phyloP scores from a whole-genome alignment of 2,888 invertebrate genomes.

The Abscondita cerata region DNA sequence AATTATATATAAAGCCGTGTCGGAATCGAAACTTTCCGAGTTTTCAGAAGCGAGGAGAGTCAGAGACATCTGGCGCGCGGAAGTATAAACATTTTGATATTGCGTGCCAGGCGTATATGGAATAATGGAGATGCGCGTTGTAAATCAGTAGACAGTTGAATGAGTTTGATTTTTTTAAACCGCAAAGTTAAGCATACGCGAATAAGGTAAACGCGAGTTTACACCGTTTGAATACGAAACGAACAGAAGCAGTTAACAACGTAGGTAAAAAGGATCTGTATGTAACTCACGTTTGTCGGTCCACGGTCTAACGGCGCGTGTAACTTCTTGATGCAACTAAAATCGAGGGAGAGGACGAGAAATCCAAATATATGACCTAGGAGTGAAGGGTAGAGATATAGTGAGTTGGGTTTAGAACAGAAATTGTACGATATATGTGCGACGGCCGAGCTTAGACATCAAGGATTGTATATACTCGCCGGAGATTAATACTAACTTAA shows the following conservation, averaged over 20 bases:
- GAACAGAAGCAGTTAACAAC: slow-evolving; percentile 49
- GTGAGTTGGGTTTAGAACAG: slow-evolving; percentile 28
- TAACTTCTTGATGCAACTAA: slow-evolving; percentile 51
- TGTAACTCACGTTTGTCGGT: slow-evolving; percentile 43
- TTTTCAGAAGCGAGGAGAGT: background rate
- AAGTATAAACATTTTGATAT: background rate
- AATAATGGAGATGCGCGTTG: slow-evolving; percentile 5
- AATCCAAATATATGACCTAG: slow-evolving; percentile 43
- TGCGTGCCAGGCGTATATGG: background rate
- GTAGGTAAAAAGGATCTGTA: slow-evolving; percentile 47
- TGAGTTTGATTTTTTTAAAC: slow-evolving; percentile 28
- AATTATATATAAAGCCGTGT: slow-evolving; percentile 39
- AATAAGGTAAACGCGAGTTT: slow-evolving; percentile 43
- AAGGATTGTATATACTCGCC: slow-evolving; percentile 36
- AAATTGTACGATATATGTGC: slow-evolving; percentile 38
- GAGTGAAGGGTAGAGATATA: slow-evolving; percentile 41
- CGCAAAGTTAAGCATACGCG: slow-evolving; percentile 31
- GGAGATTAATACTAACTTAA: slow-evolving; percentile 35
- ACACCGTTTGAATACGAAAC: slow-evolving; percentile 50
- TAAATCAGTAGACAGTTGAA: slow-evolving; percentile 25
- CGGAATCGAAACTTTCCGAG: slow-evolving; percentile 18
- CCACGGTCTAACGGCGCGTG: slow-evolving; percentile 58
- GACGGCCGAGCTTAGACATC: slow-evolving; percentile 31
- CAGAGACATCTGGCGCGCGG: background rate
- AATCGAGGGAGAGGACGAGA: slow-evolving; percentile 40